These are phyloP conservation scores for Aphrocallistes beatrix DNA, from an alignment of 37 sponge, comb jelly and placozoan species.

Conservation along the genomic window DNA sequence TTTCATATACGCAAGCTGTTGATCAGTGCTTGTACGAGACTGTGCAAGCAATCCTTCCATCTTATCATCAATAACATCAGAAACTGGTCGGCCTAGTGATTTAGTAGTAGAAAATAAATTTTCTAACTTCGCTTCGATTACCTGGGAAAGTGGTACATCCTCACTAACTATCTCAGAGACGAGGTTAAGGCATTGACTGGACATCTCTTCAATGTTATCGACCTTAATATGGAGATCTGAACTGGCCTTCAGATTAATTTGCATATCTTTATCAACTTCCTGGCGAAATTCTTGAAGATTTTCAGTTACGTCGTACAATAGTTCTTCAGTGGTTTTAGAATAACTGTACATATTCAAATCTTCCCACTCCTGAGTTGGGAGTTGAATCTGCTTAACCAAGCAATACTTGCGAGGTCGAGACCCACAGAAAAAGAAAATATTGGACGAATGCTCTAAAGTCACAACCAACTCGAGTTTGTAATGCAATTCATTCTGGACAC, in stretches of 20 bases:
- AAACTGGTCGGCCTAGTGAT: too few species aligned
- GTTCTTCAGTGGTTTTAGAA: neutral
- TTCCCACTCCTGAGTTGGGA: neutral
- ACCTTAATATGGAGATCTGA: neutral
- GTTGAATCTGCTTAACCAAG: neutral
- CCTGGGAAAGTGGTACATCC: neutral
- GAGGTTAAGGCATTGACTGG: neutral
- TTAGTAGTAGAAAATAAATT: neutral
- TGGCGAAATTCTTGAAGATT: neutral
- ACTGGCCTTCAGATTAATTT: constrained; percentile 10
- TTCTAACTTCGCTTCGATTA: neutral
- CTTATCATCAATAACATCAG: neutral
- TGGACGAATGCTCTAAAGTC: neutral
- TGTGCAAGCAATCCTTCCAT: neutral
- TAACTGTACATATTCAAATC: neutral
- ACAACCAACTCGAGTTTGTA: constrained; percentile 12
- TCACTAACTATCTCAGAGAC: neutral
- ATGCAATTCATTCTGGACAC: constrained; percentile 12
- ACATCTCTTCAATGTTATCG: constrained; percentile 5
- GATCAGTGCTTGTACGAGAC: neutral
- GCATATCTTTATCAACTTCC: neutral
- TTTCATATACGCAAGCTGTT: neutral
- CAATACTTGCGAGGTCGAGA: neutral
- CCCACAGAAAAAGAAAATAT: constrained; percentile 11
- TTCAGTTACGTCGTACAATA: neutral